Percentiles rank a stretch among this genome's conserved stretches.
These are phyloP conservation scores for Seira ritae DNA, from an alignment of 2,888 invertebrate species.

Conservation along the genomic window DNA sequence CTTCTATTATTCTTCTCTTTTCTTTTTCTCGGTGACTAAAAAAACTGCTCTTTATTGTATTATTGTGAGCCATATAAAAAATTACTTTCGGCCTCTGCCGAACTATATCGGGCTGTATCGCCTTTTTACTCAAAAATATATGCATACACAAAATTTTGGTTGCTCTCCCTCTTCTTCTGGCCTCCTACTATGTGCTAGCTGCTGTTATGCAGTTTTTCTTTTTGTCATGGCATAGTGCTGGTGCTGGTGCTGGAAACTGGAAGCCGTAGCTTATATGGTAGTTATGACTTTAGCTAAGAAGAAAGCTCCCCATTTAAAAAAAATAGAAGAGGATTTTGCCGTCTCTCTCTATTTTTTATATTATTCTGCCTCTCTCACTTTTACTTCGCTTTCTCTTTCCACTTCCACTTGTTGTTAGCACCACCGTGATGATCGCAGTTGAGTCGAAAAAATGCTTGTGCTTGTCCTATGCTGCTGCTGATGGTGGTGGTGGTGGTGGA, in stretches of 20 bases:
- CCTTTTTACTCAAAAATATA: neutral
- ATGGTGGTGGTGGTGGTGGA: constrained; percentile 19
- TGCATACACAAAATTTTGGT: too few relatives aligned
- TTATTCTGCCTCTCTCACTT: neutral
- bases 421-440: neutral
- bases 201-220: too few relatives aligned
- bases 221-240: neutral
- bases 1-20: too few relatives aligned
- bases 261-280: too few relatives aligned
- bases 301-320: neutral
- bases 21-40: too few relatives aligned
- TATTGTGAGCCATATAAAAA: too few relatives aligned
- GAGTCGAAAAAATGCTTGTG: neutral
- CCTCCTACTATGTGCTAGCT: neutral
- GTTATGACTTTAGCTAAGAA: neutral
- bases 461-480: constrained; percentile 4
- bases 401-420: constrained; percentile 58
- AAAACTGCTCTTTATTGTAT: too few relatives aligned
- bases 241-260: neutral
- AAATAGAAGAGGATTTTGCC: neutral
- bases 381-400: neutral
- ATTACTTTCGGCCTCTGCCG: constrained; percentile 14
- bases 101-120: constrained; percentile 37
- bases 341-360: neutral
- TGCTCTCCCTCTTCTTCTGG: constrained; percentile 4